phyloP scores from a whole-genome alignment of 2,888 invertebrate species.

The Muschampia plurimacula region DNA sequence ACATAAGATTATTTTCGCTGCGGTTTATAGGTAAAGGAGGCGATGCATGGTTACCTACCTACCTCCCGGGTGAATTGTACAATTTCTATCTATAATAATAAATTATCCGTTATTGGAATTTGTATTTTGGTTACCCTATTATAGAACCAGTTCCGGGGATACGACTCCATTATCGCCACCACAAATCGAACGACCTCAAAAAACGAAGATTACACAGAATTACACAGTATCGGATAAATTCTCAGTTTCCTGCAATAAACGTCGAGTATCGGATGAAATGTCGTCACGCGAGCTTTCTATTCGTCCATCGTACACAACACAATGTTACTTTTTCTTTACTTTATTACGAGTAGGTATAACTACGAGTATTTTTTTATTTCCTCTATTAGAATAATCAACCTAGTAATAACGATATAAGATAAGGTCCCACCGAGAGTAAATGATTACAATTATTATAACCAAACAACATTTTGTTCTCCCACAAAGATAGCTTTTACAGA shows the following conservation, averaged over 20 bases:
- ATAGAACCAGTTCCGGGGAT: conserved; percentile 60
- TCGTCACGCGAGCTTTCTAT: conserved; percentile 36
- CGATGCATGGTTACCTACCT: too few relatives aligned
- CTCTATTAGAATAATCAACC: neutral
- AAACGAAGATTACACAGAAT: conserved; percentile 40
- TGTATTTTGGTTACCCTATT: conserved; percentile 18
- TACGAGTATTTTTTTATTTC: neutral
- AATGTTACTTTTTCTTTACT: conserved; percentile 9
- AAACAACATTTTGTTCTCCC: too few relatives aligned
- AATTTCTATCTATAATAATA: too few relatives aligned
- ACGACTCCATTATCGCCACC: conserved; percentile 52
- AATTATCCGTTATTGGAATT: neutral
- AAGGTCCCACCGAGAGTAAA: too few relatives aligned
- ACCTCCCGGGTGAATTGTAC: too few relatives aligned
- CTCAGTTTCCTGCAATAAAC: conserved; percentile 39
- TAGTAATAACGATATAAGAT: too few relatives aligned
- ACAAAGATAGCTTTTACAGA: too few relatives aligned
- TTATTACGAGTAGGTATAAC: neutral
- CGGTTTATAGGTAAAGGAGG: too few relatives aligned
- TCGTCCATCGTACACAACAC: neutral
- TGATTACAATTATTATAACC: too few relatives aligned
- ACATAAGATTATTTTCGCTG: too few relatives aligned
- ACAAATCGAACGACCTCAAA: conserved; percentile 41
- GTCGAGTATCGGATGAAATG: conserved; percentile 23
- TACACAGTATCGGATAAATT: conserved; percentile 37